Conservation (phyloP, 2,113 vertebrate species). For the Catharus minimus region DNA sequence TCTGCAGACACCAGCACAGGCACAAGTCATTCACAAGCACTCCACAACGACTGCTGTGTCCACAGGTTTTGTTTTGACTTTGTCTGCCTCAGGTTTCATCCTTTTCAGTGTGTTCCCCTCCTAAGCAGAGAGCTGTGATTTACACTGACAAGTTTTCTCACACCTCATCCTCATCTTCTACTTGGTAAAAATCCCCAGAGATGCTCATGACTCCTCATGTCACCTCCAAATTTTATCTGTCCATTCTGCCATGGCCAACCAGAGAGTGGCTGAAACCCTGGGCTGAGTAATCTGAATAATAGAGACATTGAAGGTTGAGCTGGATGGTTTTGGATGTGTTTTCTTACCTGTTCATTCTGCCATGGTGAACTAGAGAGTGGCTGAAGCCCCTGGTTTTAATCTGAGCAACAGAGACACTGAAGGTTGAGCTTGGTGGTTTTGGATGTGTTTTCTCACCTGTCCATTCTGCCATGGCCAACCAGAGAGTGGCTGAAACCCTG, state of each 20-base stretch:
- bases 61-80: not conserved
- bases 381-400: too few relatives aligned
- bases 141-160: not conserved
- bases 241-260: not conserved
- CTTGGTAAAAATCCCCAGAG: not conserved
- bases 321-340: not conserved
- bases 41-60: not conserved
- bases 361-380: too few relatives aligned
- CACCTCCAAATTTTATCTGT: not conserved
- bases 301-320: not conserved
- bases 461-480: too few relatives aligned
- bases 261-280: not conserved
- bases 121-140: not conserved
- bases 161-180: fast-evolving
- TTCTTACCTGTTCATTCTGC: too few relatives aligned
- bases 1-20: slow-evolving; percentile 17
- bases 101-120: not conserved
- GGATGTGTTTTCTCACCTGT: too few relatives aligned
- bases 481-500: too few relatives aligned
- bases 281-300: not conserved
- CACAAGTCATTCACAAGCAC: not conserved
- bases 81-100: not conserved
- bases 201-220: not conserved
- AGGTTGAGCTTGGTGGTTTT: too few relatives aligned
- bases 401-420: too few relatives aligned